phyloP scores from a whole-genome alignment of 2,797 vertebrate species.

The Spinus pinus region DNA sequence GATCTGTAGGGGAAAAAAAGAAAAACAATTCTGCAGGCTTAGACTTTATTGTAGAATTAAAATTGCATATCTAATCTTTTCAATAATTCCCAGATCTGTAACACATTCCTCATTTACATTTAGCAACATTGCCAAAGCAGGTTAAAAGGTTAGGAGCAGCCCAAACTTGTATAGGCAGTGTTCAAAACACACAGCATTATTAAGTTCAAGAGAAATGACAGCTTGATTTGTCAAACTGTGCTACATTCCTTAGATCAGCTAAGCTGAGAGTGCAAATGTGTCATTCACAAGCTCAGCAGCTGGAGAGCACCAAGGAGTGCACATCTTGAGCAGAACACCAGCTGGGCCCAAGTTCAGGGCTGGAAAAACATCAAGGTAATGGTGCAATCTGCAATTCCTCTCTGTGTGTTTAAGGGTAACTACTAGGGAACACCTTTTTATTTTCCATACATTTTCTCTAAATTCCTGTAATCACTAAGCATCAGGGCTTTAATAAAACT shows the following conservation, averaged over 20 bases:
- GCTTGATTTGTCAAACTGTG: background rate
- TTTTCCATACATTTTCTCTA: background rate
- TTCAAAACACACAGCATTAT: background rate
- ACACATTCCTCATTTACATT: background rate
- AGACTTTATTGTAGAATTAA: background rate
- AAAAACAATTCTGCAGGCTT: background rate
- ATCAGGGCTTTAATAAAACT: background rate
- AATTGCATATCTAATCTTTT: background rate
- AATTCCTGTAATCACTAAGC: background rate
- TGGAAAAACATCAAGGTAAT: background rate
- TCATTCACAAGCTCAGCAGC: background rate
- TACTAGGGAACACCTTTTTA: background rate
- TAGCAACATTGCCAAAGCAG: background rate
- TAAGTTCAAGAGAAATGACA: background rate
- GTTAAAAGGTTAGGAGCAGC: background rate
- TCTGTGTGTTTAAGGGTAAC: background rate
- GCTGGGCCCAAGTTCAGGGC: background rate
- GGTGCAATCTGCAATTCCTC: background rate
- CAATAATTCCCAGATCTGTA: background rate
- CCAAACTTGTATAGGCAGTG: background rate
- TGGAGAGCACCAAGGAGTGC: background rate
- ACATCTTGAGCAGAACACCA: background rate
- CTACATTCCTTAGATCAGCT: background rate
- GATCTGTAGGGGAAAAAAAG: background rate
- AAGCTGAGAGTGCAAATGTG: background rate